These are phyloP conservation scores for Clusia tigrina DNA, from an alignment of 2,888 invertebrate genomes.

Conservation along the genomic window DNA sequence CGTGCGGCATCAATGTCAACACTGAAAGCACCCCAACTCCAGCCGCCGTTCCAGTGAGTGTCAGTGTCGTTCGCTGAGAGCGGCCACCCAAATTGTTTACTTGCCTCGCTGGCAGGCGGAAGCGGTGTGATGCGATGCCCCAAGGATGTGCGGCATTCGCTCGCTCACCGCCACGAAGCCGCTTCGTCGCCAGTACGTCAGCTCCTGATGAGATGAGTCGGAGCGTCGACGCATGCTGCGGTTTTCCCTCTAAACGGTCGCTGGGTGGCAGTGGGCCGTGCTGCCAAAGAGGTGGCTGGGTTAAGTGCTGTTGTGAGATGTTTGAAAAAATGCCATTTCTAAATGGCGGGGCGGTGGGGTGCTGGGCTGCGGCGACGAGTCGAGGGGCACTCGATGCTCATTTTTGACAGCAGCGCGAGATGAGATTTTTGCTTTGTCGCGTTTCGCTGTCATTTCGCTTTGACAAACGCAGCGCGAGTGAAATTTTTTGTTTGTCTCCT, in stretches of 20 bases:
- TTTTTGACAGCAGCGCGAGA: conserved; percentile 32
- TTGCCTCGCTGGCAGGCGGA: too few relatives aligned
- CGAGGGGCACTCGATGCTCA: conserved; percentile 3
- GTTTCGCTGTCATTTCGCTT: conserved; percentile 42
- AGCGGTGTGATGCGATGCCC: too few relatives aligned
- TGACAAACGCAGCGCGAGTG: conserved; percentile 58
- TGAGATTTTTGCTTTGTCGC: conserved; percentile 58
- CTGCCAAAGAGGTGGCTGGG: conserved; percentile 7
- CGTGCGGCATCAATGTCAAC: conserved; percentile 23
- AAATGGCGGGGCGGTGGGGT: neutral
- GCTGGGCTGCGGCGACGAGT: neutral
- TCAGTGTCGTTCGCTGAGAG: too few relatives aligned
- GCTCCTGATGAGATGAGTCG: conserved; percentile 14
- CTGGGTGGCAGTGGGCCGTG: neutral
- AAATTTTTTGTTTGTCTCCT: conserved; percentile 52
- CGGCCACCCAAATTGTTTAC: neutral
- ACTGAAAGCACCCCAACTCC: neutral
- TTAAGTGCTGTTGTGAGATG: conserved; percentile 18
- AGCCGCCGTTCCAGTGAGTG: neutral
- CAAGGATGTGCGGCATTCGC: neutral
- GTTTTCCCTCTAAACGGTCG: neutral
- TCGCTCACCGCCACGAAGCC: neutral
- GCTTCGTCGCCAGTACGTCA: neutral
- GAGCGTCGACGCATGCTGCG: conserved; percentile 27
- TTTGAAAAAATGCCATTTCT: too few relatives aligned